A percentile compares a stretch with the other conserved stretches of the same genome.
phyloP scores from a whole-genome alignment of 2,888 invertebrate species.

The Calliphora vomitoria region DNA sequence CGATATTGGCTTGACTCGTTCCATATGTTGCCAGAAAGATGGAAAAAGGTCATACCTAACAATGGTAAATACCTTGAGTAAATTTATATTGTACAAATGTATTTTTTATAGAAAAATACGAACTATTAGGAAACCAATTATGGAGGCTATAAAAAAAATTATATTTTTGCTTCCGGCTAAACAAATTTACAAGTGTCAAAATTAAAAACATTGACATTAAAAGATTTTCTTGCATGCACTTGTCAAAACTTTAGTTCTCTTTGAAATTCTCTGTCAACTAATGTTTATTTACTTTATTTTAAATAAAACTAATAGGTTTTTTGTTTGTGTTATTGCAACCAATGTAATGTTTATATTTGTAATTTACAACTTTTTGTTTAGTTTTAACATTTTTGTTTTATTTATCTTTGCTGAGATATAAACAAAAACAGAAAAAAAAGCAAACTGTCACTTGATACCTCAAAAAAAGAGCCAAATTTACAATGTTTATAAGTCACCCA shows the following conservation, averaged over 20 bases:
- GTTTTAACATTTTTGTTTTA: not conserved
- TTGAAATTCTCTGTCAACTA: slow-evolving; percentile 10
- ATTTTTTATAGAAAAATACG: too few relatives aligned
- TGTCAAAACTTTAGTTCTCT: slow-evolving; percentile 3
- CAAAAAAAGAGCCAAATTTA: slow-evolving; percentile 22
- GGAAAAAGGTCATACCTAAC: too few relatives aligned
- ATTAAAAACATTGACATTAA: not conserved
- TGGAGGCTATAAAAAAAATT: too few relatives aligned
- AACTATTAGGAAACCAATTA: too few relatives aligned
- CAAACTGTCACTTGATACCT: slow-evolving; percentile 7
- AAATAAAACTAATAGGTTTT: not conserved
- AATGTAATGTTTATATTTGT: slow-evolving; percentile 3
- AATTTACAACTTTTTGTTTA: slow-evolving; percentile 3
- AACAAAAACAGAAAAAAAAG: slow-evolving; percentile 1
- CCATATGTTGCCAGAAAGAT: too few relatives aligned
- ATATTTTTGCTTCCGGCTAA: slow-evolving; percentile 2
- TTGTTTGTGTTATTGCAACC: not conserved
- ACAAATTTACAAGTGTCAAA: not conserved
- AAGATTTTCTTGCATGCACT: not conserved
- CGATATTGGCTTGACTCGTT: too few relatives aligned
- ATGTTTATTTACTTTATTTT: slow-evolving; percentile 1
- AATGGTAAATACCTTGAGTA: too few relatives aligned
- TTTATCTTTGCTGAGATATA: slow-evolving; percentile 8
- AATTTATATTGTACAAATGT: too few relatives aligned
- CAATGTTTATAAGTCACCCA: slow-evolving; percentile 36